A percentile compares a stretch with the other conserved stretches of the same genome.
Evolutionary conservation across 1,140 invertebrate genomes (phyloP).

Genomic region (Lordiphosa collinella): DNA sequence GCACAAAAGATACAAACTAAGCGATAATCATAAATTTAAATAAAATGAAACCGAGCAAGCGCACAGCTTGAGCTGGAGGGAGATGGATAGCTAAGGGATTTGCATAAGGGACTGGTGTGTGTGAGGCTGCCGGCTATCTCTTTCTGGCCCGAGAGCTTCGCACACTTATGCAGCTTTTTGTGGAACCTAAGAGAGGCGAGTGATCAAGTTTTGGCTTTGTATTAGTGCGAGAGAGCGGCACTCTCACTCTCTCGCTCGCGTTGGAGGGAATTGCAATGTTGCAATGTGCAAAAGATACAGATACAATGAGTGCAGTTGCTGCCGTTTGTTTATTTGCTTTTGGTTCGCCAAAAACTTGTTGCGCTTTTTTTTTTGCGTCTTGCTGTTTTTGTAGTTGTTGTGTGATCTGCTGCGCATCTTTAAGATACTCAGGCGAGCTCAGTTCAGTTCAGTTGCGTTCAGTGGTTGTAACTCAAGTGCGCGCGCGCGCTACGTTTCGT

Average conservation of each 20-base stretch:
- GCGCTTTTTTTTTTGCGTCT: slow-evolving; percentile 25
- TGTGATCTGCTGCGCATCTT: slow-evolving; percentile 69
- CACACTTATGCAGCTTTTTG: slow-evolving; percentile 47
- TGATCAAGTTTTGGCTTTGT: slow-evolving; percentile 1
- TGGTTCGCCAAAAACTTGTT: slow-evolving; percentile 57
- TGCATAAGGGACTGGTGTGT: slow-evolving; percentile 55
- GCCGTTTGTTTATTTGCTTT: slow-evolving; percentile 71
- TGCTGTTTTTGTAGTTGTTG: slow-evolving; percentile 28
- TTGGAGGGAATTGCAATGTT: slow-evolving; percentile 36
- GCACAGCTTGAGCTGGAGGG: slow-evolving; percentile 9
- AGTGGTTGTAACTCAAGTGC: slow-evolving; percentile 75
- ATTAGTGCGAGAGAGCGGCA: neutral
- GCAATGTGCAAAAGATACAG: slow-evolving; percentile 4
- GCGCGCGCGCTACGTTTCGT: slow-evolving; percentile 58
- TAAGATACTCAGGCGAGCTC: slow-evolving; percentile 57
- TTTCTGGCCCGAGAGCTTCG: slow-evolving; percentile 21
- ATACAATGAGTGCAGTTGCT: slow-evolving; percentile 44
- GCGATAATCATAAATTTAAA: slow-evolving; percentile 72
- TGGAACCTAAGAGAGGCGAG: slow-evolving; percentile 64
- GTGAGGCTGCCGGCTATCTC: slow-evolving; percentile 32
- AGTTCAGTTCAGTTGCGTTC: slow-evolving; percentile 65
- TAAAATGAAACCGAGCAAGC: slow-evolving; percentile 26
- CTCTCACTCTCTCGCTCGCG: slow-evolving; percentile 10
- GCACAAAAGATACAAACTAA: slow-evolving; percentile 9
- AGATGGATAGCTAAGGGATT: slow-evolving; percentile 41